Evolutionary conservation across 2,888 invertebrate genomes (phyloP).

Genomic region (Agelastica alni): DNA sequence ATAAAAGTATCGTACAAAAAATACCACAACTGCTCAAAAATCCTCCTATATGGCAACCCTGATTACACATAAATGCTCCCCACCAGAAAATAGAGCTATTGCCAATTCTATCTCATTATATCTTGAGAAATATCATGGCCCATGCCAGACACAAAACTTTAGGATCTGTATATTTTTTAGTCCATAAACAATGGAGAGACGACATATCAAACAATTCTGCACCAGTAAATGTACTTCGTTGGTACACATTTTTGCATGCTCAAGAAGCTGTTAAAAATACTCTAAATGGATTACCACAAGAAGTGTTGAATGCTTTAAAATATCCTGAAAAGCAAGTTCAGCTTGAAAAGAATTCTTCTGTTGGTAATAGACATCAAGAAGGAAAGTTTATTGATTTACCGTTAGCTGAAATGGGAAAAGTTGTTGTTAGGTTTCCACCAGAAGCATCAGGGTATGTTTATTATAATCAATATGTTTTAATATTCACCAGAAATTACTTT

Average conservation of each 20-base stretch:
- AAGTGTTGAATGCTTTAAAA: constrained; percentile 53
- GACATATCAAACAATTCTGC: constrained; percentile 56
- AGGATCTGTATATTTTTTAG: too few species aligned
- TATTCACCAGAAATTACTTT: too few species aligned
- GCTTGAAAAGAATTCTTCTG: constrained; percentile 19
- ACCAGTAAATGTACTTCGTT: constrained; percentile 65
- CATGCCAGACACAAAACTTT: too few species aligned
- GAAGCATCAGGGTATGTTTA: constrained; percentile 94
- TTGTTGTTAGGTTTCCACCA: constrained; percentile 98
- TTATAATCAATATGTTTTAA: too few species aligned
- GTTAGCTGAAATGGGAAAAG: constrained; percentile 96
- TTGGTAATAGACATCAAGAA: constrained; percentile 66
- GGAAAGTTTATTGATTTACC: constrained; percentile 97
- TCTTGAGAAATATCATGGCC: too few species aligned
- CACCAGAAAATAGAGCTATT: too few species aligned
- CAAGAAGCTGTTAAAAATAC: constrained; percentile 64
- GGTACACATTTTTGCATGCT: constrained; percentile 70
- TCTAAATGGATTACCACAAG: constrained; percentile 62
- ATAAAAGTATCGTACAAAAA: too few species aligned
- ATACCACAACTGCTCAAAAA: too few species aligned
- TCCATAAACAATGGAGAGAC: constrained; percentile 50
- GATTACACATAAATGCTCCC: too few species aligned
- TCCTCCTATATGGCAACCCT: too few species aligned
- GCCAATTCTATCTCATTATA: too few species aligned
- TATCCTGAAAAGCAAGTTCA: constrained; percentile 31